These are phyloP conservation scores for Carcharodon carcharias DNA, from an alignment of 2,797 vertebrate species.

Conservation along the genomic window DNA sequence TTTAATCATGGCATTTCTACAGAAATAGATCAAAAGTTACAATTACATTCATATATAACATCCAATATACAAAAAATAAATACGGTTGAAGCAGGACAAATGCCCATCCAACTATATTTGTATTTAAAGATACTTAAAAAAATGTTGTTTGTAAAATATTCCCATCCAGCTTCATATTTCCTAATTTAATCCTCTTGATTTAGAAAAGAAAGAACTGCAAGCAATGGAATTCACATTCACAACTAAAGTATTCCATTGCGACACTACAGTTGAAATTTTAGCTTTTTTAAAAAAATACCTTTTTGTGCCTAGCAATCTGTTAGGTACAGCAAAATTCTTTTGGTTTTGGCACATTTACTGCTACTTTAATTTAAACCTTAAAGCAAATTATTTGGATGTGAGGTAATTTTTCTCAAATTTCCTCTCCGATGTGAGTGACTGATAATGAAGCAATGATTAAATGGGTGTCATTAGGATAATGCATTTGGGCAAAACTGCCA, in stretches of 20 bases:
- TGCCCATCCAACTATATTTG: background rate
- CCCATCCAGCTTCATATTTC: background rate
- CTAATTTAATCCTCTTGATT: background rate
- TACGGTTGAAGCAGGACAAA: background rate
- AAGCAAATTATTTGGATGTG: conserved; percentile 35
- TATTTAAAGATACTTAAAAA: background rate
- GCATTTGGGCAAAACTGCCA: conserved; percentile 13
- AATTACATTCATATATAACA: background rate
- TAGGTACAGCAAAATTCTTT: background rate
- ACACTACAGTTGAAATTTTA: background rate
- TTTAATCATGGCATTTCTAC: background rate
- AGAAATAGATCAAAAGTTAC: background rate
- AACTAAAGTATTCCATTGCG: background rate
- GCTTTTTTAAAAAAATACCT: background rate
- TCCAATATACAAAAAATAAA: background rate
- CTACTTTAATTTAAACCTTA: background rate
- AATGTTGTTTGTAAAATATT: background rate
- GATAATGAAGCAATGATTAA: conserved; percentile 35
- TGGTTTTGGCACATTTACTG: conserved; percentile 25
- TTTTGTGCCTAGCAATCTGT: background rate
- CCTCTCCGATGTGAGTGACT: conserved; percentile 45
- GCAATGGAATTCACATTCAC: background rate
- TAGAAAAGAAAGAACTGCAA: background rate
- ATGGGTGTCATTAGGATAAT: conserved; percentile 29
- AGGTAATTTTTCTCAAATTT: conserved; percentile 54